Percentiles rank a stretch among this genome's conserved stretches.
Evolutionary conservation across 2,113 vertebrate genomes (phyloP).

Genomic region (Piaya cayana): DNA sequence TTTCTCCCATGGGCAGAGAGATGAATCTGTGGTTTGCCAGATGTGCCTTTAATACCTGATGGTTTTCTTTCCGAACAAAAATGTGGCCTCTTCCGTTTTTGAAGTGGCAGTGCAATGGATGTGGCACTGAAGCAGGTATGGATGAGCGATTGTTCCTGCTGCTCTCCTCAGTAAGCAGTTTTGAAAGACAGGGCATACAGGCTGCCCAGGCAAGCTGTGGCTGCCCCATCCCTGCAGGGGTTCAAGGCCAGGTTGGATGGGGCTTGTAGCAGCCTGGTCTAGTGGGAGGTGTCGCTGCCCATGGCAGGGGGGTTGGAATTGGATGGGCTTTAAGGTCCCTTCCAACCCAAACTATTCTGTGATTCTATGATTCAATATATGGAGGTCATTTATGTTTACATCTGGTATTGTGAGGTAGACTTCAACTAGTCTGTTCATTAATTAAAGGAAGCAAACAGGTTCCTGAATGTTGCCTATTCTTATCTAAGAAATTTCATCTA

Average conservation of each 20-base stretch:
- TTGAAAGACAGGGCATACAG: not conserved
- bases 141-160: not conserved
- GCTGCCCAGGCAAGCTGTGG: too few species aligned
- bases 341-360: too few species aligned
- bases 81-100: not conserved
- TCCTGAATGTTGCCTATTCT: not conserved
- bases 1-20: not conserved
- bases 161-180: not conserved
- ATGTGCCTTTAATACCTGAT: not conserved
- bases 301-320: too few species aligned
- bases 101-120: not conserved
- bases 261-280: too few species aligned
- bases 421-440: conserved; percentile 1
- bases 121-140: not conserved
- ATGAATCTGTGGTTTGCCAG: not conserved
- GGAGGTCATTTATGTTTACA: not conserved
- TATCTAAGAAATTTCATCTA: not conserved
- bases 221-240: too few species aligned
- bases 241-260: too few species aligned
- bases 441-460: conserved; percentile 34
- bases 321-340: too few species aligned
- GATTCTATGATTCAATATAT: not conserved
- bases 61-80: not conserved
- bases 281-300: too few species aligned
- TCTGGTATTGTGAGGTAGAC: not conserved